Evolutionary conservation across 2,888 invertebrate genomes (phyloP), one percentile per base, ranked within the genome.

Genomic region (Caenorhabditis angaria): DNA sequence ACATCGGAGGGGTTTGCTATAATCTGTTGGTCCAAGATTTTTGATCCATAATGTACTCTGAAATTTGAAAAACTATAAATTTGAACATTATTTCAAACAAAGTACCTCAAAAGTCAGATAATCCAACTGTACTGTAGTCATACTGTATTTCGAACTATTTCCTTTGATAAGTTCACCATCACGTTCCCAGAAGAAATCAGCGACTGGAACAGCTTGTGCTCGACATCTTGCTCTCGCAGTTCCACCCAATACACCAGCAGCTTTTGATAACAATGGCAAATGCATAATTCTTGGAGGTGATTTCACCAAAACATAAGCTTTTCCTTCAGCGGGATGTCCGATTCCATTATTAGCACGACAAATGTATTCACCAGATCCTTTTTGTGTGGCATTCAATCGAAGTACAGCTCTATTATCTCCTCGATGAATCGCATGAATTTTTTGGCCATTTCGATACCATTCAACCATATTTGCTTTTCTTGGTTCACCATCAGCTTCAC

Each of bases 401-500:
- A 87, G 61, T 18, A 82, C 82, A 0, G 70, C 68, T 63, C 74
- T 65, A 2, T 65, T 72, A n/a, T 76, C 61, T 0, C 76, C 73
- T 29, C 73, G 60, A 50, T 48, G 41, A 60, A 55, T 14, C 12
- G 32, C 48, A 64, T 48, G 65, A 55, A 69, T 4, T 2, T 41
- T 47, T 10, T 66, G 25, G 12, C 78, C 79, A 47, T 78, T 81
- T 60, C 81, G 72, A 61, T 70, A 77, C 86, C 86, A 86, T 25
- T 76, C 69, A 24, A 87, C 81, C 85, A 86, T 87, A 12, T 83
- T 80, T 27, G 70, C 54, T 32, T 61, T 76, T 22, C 61, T 61
- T 1, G 86, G 86, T 12, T 80, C 76, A 25, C 83, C 86, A 50
- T 86, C 86, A 6, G 81, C 86, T 59, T 85, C 84, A 67, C 86